Conservation (phyloP, 2,888 invertebrate species). For the Phaonia tiefii region DNA sequence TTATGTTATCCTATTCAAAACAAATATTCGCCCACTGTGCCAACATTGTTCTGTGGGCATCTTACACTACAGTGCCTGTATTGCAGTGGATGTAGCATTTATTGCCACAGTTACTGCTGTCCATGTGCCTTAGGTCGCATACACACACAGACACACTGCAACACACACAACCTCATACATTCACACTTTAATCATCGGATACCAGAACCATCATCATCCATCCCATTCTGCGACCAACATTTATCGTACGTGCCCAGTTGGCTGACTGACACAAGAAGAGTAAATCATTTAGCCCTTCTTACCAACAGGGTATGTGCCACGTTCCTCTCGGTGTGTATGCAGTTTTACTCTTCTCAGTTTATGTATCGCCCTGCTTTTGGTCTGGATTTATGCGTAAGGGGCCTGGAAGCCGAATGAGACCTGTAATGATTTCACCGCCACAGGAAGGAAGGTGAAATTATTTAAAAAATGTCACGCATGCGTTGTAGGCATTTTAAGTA, state of each 20-base stretch:
- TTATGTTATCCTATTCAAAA: too few species aligned
- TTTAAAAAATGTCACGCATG: slow-evolving; percentile 76
- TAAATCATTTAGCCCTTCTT: slow-evolving; percentile 72
- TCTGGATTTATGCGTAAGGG: slow-evolving; percentile 26
- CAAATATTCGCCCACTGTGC: background rate
- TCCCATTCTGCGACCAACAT: slow-evolving; percentile 49
- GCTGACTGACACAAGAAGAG: slow-evolving; percentile 59
- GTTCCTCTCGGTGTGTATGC: slow-evolving; percentile 14
- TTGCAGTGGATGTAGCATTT: background rate
- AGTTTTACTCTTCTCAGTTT: slow-evolving; percentile 61
- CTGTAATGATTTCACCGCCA: slow-evolving; percentile 63
- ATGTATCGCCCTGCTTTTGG: slow-evolving; percentile 57
- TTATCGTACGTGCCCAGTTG: slow-evolving; percentile 65
- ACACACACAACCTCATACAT: slow-evolving; percentile 16
- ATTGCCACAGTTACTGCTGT: background rate
- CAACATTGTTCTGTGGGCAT: slow-evolving; percentile 2
- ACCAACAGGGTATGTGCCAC: background rate
- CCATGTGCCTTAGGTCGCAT: background rate
- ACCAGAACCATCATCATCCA: slow-evolving; percentile 50
- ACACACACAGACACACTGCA: slow-evolving; percentile 15
- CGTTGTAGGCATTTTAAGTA: slow-evolving; percentile 69
- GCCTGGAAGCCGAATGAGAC: background rate
- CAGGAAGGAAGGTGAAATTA: slow-evolving; percentile 70
- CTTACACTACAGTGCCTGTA: background rate
- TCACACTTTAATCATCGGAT: slow-evolving; percentile 38